Conservation (phyloP, 2,797 vertebrate species). For the Sebastes oblongus region DNA sequence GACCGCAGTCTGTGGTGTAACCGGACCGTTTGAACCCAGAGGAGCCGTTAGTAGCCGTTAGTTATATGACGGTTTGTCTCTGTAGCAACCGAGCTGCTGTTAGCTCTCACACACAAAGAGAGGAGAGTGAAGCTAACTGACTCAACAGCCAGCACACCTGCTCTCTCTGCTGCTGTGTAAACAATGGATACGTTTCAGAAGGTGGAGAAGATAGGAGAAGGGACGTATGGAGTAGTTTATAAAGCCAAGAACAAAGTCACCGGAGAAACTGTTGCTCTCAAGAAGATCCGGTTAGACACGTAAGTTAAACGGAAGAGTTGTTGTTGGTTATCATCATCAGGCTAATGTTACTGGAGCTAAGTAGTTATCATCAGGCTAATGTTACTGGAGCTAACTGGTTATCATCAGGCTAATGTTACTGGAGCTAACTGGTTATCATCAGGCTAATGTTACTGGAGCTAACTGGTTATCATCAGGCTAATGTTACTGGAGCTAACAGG, state of each 20-base stretch:
- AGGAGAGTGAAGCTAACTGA: not conserved
- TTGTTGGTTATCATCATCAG: too few species aligned
- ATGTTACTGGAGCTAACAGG: too few species aligned
- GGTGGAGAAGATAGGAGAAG: constrained; percentile 96
- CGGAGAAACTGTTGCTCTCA: constrained; percentile 95
- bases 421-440: too few species aligned
- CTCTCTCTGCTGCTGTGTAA: too few species aligned
- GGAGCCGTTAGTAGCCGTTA: not conserved
- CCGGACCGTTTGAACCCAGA: not conserved
- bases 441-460: too few species aligned
- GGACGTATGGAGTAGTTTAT: constrained; percentile 95
- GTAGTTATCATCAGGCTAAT: not conserved
- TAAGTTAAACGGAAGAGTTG: constrained; percentile 72
- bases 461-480: too few species aligned
- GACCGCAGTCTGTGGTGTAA: not conserved
- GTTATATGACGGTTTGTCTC: constrained; percentile 25
- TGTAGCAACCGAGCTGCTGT: constrained; percentile 40
- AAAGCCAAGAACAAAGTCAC: constrained; percentile 94
- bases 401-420: not conserved
- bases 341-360: too few species aligned
- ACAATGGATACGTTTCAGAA: constrained; percentile 95
- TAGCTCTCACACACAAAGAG: constrained; percentile 70
- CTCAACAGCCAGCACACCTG: not conserved
- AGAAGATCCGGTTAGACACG: constrained; percentile 96
- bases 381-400: too few species aligned